Conservation (phyloP, 2,797 vertebrate species). For the Acanthurus leucopareius region DNA sequence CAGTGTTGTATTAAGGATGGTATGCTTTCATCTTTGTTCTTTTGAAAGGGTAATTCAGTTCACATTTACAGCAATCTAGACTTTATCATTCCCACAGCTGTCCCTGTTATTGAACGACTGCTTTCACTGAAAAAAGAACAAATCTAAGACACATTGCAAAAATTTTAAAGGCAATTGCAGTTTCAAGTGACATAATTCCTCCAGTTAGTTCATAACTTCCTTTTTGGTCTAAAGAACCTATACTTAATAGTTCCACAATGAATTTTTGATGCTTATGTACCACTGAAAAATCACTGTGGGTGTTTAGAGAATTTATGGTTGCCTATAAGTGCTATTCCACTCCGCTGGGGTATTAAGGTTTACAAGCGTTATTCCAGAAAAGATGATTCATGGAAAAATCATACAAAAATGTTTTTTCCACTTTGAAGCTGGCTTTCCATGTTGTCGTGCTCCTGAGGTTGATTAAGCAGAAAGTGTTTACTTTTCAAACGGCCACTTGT, state of each 20-base stretch:
- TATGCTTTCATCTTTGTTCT: not conserved
- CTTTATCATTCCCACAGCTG: slow-evolving; percentile 56
- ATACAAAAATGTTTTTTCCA: slow-evolving; percentile 35
- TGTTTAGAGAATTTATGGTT: slow-evolving; percentile 65
- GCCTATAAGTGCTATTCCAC: slow-evolving; percentile 69
- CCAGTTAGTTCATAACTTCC: slow-evolving; percentile 75
- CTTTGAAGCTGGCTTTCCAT: slow-evolving; percentile 68
- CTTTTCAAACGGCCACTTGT: slow-evolving; percentile 68
- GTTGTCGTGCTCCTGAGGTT: slow-evolving; percentile 61
- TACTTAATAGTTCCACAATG: slow-evolving; percentile 69
- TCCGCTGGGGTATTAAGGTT: slow-evolving; percentile 62
- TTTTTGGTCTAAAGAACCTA: slow-evolving; percentile 55
- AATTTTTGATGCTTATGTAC: slow-evolving; percentile 56
- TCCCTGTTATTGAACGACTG: slow-evolving; percentile 45
- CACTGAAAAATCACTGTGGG: slow-evolving; percentile 69
- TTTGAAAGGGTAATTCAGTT: not conserved
- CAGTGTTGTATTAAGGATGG: not conserved
- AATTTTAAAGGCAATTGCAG: slow-evolving; percentile 65
- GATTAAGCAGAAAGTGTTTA: slow-evolving; percentile 76
- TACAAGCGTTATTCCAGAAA: slow-evolving; percentile 68
- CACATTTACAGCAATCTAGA: not conserved
- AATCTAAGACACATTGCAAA: slow-evolving; percentile 66
- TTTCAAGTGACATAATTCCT: slow-evolving; percentile 76
- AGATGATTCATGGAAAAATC: slow-evolving; percentile 71
- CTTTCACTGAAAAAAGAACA: slow-evolving; percentile 55